These are phyloP conservation scores for Acipenser transmontanus DNA, from an alignment of 2,797 vertebrate genomes.

Conservation along the genomic window DNA sequence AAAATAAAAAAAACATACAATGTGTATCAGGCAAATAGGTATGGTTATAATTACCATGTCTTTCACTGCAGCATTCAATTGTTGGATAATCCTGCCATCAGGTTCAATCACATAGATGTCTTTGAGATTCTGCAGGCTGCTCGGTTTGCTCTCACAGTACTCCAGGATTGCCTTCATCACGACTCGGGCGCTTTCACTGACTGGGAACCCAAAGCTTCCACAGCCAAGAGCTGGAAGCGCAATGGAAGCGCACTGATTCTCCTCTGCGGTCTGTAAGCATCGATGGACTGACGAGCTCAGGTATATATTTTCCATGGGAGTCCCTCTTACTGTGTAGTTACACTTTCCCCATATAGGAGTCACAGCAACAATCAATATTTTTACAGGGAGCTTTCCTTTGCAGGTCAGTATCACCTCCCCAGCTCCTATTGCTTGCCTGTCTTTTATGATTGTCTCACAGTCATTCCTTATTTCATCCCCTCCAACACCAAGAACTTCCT, in stretches of 20 bases:
- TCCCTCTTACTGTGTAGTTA: background rate
- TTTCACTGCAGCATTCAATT: slow-evolving; percentile 25
- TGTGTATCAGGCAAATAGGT: background rate
- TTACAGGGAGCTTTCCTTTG: slow-evolving; percentile 23
- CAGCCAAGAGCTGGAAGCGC: slow-evolving; percentile 29
- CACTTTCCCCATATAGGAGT: slow-evolving; percentile 25
- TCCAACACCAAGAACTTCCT: slow-evolving; percentile 25
- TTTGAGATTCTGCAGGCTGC: slow-evolving; percentile 19
- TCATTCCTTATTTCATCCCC: slow-evolving; percentile 25
- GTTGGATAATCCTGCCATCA: slow-evolving; percentile 24
- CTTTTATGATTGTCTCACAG: slow-evolving; percentile 18
- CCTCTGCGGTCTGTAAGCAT: slow-evolving; percentile 27
- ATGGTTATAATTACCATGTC: slow-evolving; percentile 23
- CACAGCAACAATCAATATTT: slow-evolving; percentile 30
- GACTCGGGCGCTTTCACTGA: slow-evolving; percentile 28
- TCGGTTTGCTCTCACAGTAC: slow-evolving; percentile 12
- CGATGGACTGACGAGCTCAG: slow-evolving; percentile 14
- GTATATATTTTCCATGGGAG: background rate
- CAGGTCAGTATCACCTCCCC: slow-evolving; percentile 27
- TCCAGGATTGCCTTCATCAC: slow-evolving; percentile 22
- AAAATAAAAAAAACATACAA: background rate
- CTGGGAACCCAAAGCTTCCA: slow-evolving; percentile 26
- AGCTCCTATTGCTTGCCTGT: slow-evolving; percentile 21
- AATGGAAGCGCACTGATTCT: slow-evolving; percentile 22
- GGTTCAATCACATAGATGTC: slow-evolving; percentile 31